These are phyloP conservation scores for Eupithecia tripunctaria DNA, from an alignment of 2,888 invertebrate genomes.

Conservation along the genomic window DNA sequence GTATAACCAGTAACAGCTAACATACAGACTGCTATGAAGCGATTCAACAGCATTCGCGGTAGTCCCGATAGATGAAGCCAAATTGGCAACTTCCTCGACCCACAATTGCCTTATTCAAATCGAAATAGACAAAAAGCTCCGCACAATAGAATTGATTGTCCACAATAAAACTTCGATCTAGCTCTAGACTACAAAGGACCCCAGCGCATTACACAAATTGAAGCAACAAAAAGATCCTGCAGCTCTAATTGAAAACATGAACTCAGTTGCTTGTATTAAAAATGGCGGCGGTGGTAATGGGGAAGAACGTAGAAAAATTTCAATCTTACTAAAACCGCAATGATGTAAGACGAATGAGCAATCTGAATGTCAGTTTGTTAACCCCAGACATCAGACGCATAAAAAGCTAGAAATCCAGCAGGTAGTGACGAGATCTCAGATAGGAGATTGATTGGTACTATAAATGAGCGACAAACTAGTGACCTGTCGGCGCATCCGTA, in stretches of 20 bases:
- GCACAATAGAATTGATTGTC: conserved; percentile 70
- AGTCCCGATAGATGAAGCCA: conserved; percentile 48
- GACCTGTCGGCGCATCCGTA: conserved; percentile 68
- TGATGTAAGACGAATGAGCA: conserved; percentile 83
- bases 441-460: conserved; percentile 81
- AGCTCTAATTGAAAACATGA: conserved; percentile 40
- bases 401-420: conserved; percentile 81
- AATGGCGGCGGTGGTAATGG: conserved; percentile 55
- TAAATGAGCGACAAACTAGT: conserved; percentile 75
- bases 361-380: conserved; percentile 79
- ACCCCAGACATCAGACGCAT: conserved; percentile 79
- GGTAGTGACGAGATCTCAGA: conserved; percentile 77
- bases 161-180: conserved; percentile 57
- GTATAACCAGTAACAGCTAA: conserved; percentile 2
- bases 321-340: conserved; percentile 71
- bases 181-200: conserved; percentile 58
- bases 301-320: conserved; percentile 69
- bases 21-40: conserved; percentile 10
- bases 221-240: conserved; percentile 49
- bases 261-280: conserved; percentile 24
- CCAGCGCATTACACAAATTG: conserved; percentile 49
- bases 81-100: conserved; percentile 73
- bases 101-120: conserved; percentile 72
- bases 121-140: conserved; percentile 70
- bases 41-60: conserved; percentile 27